Evolutionary conservation across 2,797 vertebrate species (phyloP).

Genomic region (Rousettus madagascariensis): DNA sequence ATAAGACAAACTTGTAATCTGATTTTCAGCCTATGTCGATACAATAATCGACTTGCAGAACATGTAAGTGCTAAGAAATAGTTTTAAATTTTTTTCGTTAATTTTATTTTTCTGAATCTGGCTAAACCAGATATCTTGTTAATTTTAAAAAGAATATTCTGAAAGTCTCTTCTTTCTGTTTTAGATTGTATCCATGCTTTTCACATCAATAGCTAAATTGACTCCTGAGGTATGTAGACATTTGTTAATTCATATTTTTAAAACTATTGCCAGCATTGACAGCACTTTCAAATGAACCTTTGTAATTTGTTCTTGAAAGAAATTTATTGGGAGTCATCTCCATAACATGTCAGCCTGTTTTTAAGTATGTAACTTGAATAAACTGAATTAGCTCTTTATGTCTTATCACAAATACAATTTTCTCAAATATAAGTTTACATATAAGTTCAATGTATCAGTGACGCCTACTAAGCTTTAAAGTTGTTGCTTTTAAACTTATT

Average conservation of each 20-base stretch:
- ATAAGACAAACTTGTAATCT: conserved; percentile 99
- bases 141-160: conserved; percentile 73
- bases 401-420: conserved; percentile 35
- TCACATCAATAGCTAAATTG: conserved; percentile 98
- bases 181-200: conserved; percentile 99
- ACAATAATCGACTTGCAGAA: conserved; percentile 98
- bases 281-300: conserved; percentile 20
- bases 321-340: background rate
- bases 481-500: conserved; percentile 6
- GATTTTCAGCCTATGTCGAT: conserved; percentile 98
- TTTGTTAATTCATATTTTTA: conserved; percentile 33
- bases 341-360: background rate
- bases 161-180: conserved; percentile 76
- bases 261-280: background rate
- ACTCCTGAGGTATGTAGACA: conserved; percentile 93
- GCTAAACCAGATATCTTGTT: background rate
- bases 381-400: background rate
- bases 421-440: conserved; percentile 19
- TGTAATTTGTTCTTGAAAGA: background rate
- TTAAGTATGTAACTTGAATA: conserved; percentile 25
- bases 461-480: background rate
- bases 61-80: conserved; percentile 88
- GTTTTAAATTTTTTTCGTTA: conserved; percentile 2
- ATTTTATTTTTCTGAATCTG: conserved; percentile 11
- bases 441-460: background rate